phyloP scores from a whole-genome alignment of 2,113 vertebrate species.

The Cryptoleucopteryx plumbea region DNA sequence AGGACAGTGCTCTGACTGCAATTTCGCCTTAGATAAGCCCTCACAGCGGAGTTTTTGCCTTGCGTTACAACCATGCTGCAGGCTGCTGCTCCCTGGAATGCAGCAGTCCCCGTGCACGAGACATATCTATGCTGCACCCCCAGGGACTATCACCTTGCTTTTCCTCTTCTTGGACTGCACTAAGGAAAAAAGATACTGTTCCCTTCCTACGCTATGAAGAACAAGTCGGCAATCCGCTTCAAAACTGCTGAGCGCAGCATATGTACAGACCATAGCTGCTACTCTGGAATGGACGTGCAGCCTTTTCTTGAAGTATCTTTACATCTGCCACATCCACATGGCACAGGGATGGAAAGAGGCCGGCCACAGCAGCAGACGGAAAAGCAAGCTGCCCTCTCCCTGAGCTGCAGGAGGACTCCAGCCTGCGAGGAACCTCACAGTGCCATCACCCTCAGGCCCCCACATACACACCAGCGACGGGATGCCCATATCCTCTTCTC shows the following conservation, averaged over 20 bases:
- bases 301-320: not conserved
- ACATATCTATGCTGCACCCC: not conserved
- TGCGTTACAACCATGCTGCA: accelerated
- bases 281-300: not conserved
- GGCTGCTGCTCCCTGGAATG: not conserved
- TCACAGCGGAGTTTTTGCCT: not conserved
- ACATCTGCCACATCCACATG: not conserved
- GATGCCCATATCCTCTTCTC: not conserved
- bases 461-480: accelerated
- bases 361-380: accelerated
- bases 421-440: not conserved
- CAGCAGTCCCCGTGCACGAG: not conserved
- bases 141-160: not conserved
- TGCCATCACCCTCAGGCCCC: accelerated
- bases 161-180: not conserved
- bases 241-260: not conserved
- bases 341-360: not conserved
- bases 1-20: not conserved
- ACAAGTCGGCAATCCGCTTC: accelerated
- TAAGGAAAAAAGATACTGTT: not conserved
- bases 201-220: accelerated
- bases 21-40: accelerated
- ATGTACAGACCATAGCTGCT: not conserved
- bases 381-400: not conserved
- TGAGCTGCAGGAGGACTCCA: not conserved